These are phyloP conservation scores for Maconellicoccus hirsutus DNA, from an alignment of 1,140 invertebrate genomes.

Conservation along the genomic window DNA sequence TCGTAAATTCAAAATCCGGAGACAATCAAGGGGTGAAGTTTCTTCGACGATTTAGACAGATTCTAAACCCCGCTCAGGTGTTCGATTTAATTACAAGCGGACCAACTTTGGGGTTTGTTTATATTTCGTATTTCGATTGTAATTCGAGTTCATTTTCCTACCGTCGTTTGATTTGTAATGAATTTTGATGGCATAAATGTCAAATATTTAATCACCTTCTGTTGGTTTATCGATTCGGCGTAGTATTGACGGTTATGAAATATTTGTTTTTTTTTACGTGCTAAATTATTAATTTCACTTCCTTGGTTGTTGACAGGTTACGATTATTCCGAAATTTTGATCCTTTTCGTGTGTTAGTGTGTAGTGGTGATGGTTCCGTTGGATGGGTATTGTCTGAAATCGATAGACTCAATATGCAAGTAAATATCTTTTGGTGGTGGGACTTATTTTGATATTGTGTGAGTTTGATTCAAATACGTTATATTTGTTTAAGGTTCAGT, in stretches of 20 bases:
- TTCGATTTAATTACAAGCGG: conserved; percentile 86
- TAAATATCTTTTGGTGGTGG: conserved; percentile 37
- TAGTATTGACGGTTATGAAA: too few species aligned
- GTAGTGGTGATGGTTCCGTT: conserved; percentile 85
- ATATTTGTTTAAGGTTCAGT: conserved; percentile 56
- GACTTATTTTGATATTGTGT: background rate
- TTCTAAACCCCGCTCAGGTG: conserved; percentile 93
- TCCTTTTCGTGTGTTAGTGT: conserved; percentile 81
- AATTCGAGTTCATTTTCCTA: background rate
- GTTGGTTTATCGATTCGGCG: background rate
- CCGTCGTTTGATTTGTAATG: background rate
- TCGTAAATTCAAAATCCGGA: conserved; percentile 94
- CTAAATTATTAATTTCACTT: background rate
- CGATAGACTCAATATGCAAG: conserved; percentile 82
- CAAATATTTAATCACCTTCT: background rate
- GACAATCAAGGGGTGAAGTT: conserved; percentile 97
- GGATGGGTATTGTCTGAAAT: conserved; percentile 91
- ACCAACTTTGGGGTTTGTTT: conserved; percentile 62
- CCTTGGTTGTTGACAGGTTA: conserved; percentile 40
- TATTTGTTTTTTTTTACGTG: background rate
- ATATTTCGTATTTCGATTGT: conserved; percentile 29
- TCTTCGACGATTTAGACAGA: conserved; percentile 85
- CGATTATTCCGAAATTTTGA: conserved; percentile 81
- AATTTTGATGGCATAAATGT: background rate
- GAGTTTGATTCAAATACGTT: background rate